Conservation (phyloP, 2,888 invertebrate species). For the Agrochola macilenta region DNA sequence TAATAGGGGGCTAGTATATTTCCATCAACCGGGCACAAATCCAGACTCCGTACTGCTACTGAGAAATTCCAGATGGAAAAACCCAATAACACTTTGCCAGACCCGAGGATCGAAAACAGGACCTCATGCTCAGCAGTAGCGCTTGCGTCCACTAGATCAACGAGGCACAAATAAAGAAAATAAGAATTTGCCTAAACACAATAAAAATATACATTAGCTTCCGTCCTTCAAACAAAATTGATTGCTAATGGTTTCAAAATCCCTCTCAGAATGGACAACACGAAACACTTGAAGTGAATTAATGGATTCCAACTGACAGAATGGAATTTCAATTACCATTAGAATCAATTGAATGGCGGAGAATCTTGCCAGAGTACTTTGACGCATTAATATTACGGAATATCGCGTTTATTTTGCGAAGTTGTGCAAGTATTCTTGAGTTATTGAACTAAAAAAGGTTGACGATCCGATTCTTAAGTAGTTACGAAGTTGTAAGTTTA, state of each 20-base stretch:
- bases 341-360: constrained; percentile 39
- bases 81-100: too few relatives aligned
- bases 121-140: too few relatives aligned
- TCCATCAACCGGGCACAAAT: not conserved
- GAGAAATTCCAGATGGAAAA: too few relatives aligned
- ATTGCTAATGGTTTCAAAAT: constrained; percentile 54
- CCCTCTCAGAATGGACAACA: constrained; percentile 58
- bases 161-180: not conserved
- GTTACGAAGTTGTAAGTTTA: not conserved
- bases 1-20: too few relatives aligned
- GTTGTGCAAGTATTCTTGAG: not conserved
- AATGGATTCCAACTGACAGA: constrained; percentile 62
- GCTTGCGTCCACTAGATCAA: too few relatives aligned
- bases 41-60: not conserved
- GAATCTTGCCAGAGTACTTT: constrained; percentile 32
- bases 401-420: constrained; percentile 5
- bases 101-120: too few relatives aligned
- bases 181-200: not conserved
- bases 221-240: constrained; percentile 48
- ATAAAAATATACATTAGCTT: constrained; percentile 24
- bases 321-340: constrained; percentile 63
- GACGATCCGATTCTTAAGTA: not conserved
- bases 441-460: not conserved
- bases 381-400: constrained; percentile 13
- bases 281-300: constrained; percentile 61